These are phyloP conservation scores for Pteria penguin DNA, from an alignment of 2,888 invertebrate species.

Conservation along the genomic window DNA sequence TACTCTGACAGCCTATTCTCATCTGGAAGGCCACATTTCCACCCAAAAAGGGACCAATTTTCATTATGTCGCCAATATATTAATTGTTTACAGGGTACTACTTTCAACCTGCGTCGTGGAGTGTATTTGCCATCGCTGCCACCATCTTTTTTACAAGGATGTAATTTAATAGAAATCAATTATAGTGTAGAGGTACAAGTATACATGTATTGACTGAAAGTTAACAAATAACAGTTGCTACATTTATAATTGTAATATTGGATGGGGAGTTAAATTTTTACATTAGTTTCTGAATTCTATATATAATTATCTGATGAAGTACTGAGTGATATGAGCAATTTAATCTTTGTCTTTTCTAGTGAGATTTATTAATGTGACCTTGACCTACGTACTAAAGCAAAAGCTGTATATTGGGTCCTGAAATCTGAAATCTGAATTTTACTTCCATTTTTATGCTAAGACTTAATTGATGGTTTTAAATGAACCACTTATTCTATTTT, in stretches of 20 bases:
- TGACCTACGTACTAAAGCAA: no score
- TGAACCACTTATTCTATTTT: no score
- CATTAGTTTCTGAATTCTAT: no score
- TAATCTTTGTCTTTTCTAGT: no score
- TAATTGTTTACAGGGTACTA: conserved; percentile 89
- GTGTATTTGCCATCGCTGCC: conserved; percentile 96
- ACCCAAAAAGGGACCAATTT: conserved; percentile 66
- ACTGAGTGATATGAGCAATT: no score
- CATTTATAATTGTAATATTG: neutral
- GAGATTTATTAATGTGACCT: no score
- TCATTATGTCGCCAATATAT: conserved; percentile 89
- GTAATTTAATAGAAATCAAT: conserved; percentile 94
- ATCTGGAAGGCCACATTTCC: conserved; percentile 84
- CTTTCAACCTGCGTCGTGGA: conserved; percentile 92
- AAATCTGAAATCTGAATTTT: no score
- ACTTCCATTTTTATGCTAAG: no score
- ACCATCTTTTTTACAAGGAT: conserved; percentile 95
- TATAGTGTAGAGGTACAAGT: conserved; percentile 82
- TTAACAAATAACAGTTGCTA: neutral
- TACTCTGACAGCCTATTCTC: conserved; percentile 66
- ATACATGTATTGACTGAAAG: neutral
- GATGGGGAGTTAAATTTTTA: no score
- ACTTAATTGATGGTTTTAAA: no score
- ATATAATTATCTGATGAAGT: no score
- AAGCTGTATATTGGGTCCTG: no score